Percentiles rank a stretch among this genome's conserved stretches.
Evolutionary conservation across 2,888 invertebrate genomes (phyloP).

Genomic region (Cheilosia urbana): DNA sequence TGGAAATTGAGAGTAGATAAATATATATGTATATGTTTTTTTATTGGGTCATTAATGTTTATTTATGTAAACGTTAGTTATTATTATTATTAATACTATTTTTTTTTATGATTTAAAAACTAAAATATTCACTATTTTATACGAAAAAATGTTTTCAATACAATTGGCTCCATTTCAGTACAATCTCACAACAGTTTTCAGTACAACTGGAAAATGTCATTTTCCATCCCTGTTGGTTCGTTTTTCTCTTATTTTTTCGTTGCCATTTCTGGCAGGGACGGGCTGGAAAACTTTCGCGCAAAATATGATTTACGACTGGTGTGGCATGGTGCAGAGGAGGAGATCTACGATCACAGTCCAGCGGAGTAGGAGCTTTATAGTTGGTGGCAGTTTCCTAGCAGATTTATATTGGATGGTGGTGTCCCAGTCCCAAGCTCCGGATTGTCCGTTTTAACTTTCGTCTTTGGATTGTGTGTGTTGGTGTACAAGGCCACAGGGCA

Average conservation of each 20-base stretch:
- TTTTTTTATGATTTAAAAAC: no score
- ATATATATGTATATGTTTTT: no score
- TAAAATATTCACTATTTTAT: no score
- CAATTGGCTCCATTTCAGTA: no score
- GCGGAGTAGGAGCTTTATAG: constrained; percentile 10
- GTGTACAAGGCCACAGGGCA: constrained; percentile 23
- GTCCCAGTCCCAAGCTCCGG: constrained; percentile 7
- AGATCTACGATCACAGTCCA: constrained; percentile 46
- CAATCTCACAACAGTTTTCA: no score
- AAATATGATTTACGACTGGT: constrained; percentile 67
- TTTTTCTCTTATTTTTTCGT: constrained; percentile 18
- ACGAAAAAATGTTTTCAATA: no score
- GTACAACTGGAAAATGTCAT: no score
- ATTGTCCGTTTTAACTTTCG: constrained; percentile 51
- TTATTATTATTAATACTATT: no score
- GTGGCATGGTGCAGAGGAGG: constrained; percentile 28
- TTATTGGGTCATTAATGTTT: no score
- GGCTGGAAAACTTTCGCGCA: constrained; percentile 69
- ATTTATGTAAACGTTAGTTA: no score
- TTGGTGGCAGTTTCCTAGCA: constrained; percentile 36
- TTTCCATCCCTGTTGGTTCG: no score
- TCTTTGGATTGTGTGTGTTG: constrained; percentile 23
- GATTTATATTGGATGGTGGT: constrained; percentile 34
- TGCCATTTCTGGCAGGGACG: constrained; percentile 42
- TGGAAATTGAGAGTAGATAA: no score